Evolutionary conservation across 1,140 invertebrate species (phyloP).

Genomic region (Diabrotica undecimpunctata): DNA sequence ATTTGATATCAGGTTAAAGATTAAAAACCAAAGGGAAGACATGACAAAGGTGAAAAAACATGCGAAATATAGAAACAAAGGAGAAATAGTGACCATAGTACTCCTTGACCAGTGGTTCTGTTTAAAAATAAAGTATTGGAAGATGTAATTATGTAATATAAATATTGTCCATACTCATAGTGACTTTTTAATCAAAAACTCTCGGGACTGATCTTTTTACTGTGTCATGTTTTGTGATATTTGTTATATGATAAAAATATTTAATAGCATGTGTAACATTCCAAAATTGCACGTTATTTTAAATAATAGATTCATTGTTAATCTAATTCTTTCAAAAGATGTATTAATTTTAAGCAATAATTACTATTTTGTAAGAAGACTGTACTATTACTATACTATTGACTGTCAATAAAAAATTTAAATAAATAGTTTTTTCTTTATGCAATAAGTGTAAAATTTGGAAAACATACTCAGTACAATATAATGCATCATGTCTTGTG

Average conservation of each 20-base stretch:
- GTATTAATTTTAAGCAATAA: background rate
- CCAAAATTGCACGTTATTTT: background rate
- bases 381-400: background rate
- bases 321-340: background rate
- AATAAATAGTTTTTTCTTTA: background rate
- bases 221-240: conserved; percentile 1
- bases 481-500: no score
- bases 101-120: background rate
- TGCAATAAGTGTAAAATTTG: no score
- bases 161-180: background rate
- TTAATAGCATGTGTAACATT: background rate
- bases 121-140: background rate
- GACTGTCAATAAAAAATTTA: background rate
- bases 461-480: no score
- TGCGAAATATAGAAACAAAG: background rate
- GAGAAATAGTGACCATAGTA: no score
- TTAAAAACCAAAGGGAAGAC: no score
- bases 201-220: background rate
- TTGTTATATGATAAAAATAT: background rate
- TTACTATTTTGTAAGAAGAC: background rate
- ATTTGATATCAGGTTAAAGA: no score
- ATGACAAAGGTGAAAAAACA: background rate
- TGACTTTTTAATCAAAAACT: background rate
- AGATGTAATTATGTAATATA: background rate
- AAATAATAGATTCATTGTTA: background rate